These are phyloP conservation scores for Pseudomyrmex sp. DNA, from an alignment of 1,140 invertebrate species.

Conservation along the genomic window DNA sequence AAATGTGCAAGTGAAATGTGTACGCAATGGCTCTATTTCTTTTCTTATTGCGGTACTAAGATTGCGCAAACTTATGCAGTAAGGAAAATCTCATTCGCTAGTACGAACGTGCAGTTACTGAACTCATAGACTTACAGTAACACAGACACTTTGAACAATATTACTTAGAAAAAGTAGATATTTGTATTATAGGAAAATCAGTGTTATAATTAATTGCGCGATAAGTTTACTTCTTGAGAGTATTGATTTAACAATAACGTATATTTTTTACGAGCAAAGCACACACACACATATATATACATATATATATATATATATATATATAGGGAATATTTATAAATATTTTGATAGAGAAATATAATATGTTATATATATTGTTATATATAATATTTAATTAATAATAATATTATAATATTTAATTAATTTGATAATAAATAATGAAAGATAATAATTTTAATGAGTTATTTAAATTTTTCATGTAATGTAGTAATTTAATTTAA, in stretches of 20 bases:
- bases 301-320: too few species aligned
- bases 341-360: too few species aligned
- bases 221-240: background rate
- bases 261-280: background rate
- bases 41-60: slow-evolving; percentile 16
- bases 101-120: background rate
- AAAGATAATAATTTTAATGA: too few species aligned
- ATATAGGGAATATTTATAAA: background rate
- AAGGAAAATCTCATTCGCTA: background rate
- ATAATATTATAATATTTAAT: too few species aligned
- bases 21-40: slow-evolving; percentile 37
- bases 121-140: background rate
- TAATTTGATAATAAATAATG: too few species aligned
- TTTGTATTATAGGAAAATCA: background rate
- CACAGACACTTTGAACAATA: background rate
- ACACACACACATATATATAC: background rate
- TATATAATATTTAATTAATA: too few species aligned
- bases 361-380: too few species aligned
- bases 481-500: too few species aligned
- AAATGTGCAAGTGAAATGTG: slow-evolving; percentile 52
- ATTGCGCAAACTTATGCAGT: slow-evolving; percentile 20
- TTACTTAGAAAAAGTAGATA: background rate
- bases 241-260: background rate
- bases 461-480: too few species aligned
- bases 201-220: background rate